Conservation (phyloP, 2,888 invertebrate genomes). For the Arctia plantaginis region DNA sequence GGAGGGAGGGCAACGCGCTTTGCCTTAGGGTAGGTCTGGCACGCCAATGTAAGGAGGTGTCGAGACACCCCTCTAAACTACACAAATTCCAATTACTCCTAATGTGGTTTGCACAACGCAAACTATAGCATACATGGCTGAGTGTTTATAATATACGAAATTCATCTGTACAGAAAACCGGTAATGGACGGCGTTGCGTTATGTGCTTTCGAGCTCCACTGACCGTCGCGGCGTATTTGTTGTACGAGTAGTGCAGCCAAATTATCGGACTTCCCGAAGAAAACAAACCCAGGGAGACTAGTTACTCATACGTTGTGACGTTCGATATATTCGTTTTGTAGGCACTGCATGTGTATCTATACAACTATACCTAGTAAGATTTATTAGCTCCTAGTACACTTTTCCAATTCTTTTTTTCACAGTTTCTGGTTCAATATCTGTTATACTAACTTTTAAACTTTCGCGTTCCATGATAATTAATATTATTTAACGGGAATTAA, state of each 20-base stretch:
- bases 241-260: constrained; percentile 67
- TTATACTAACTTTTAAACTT: too few species aligned
- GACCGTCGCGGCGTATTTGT: constrained; percentile 19
- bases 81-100: constrained; percentile 53
- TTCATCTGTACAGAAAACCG: neutral
- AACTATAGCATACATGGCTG: constrained; percentile 50
- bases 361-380: constrained; percentile 31
- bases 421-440: constrained; percentile 3
- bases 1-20: constrained; percentile 64
- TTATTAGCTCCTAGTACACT: constrained; percentile 37
- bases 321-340: constrained; percentile 54
- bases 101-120: constrained; percentile 19
- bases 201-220: neutral
- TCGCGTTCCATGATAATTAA: too few species aligned
- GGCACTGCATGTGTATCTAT: constrained; percentile 29
- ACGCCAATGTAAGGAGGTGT: constrained; percentile 60
- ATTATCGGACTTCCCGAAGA: constrained; percentile 76
- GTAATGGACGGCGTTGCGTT: constrained; percentile 5
- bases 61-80: constrained; percentile 66
- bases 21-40: constrained; percentile 80
- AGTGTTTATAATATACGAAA: neutral
- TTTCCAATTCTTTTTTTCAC: too few species aligned
- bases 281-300: constrained; percentile 67
- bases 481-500: too few species aligned
- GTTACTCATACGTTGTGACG: constrained; percentile 60